phyloP scores from a whole-genome alignment of 2,797 vertebrate genomes.

The Sciurus vulgaris region DNA sequence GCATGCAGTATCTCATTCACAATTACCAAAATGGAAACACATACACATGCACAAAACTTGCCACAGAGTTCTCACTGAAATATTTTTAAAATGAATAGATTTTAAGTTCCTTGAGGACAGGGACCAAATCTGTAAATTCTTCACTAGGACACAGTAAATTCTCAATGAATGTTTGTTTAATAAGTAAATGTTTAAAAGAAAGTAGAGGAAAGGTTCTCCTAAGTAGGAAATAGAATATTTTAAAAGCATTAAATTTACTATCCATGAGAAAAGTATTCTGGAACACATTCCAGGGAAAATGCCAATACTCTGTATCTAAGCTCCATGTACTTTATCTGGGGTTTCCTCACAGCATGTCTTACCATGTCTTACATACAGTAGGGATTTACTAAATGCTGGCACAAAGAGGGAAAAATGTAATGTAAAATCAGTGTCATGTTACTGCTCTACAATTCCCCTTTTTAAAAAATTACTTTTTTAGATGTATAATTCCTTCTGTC shows the following conservation, averaged over 20 bases:
- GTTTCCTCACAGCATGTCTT: background rate
- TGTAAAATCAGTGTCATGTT: conserved; percentile 44
- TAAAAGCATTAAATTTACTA: conserved; percentile 16
- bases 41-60: background rate
- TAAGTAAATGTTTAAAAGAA: background rate
- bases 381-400: background rate
- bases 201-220: background rate
- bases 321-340: background rate
- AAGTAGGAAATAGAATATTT: background rate
- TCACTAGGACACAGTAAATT: background rate
- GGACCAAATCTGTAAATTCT: background rate
- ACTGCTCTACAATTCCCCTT: background rate
- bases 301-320: background rate
- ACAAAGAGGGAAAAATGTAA: background rate
- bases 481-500: conserved; percentile 39
- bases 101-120: conserved; percentile 35
- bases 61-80: conserved; percentile 33
- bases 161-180: background rate
- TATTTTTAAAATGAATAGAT: conserved; percentile 28
- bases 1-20: background rate
- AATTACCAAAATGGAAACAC: background rate
- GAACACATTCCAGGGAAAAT: background rate
- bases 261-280: conserved; percentile 19
- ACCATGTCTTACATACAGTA: background rate
- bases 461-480: conserved; percentile 54